Base-by-base conservation (phyloP, 2,113 vertebrate genomes). In the Triplophysa rosa region DNA sequence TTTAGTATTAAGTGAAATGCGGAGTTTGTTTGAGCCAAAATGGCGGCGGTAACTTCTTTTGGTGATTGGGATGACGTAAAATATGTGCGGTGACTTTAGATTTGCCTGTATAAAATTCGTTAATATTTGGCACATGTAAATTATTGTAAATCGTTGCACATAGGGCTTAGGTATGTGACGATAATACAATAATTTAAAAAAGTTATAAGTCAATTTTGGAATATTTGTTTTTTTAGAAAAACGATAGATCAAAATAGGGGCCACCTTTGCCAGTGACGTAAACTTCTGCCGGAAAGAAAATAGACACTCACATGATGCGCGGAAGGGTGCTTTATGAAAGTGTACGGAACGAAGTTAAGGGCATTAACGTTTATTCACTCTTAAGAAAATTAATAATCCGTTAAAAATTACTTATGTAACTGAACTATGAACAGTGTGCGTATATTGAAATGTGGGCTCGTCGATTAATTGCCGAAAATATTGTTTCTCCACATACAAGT, bases 1-100 rank as follows among this genome's bases (percentile, higher is more conserved):
- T 33, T 52, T 63, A 37, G 4, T 73, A 62, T 84, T 67, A 84
- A 83, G 83, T 86, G 79, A 83, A 84, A 86, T 82, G 82, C 83
- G 84, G 84, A 92, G 86, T 94, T 91, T 86, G 86, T 92, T 94
- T 91, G 93, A 94, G 93, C 93, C 93, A 94, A 93, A 94, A 93
- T 94, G 93, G 93, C 91, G 91, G 62, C 81, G 62, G 1, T 40
- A 47, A 17, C 42, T 75, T 84, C 66, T 66, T 47, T 33, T 33
- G 78, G 69, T 58, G 64, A 40, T 16, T 33, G 21, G 1, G 4
- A 23, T 87, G 86, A 90, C 89, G 88, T 79, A 40, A 12, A 8
- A 29, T 66, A 12, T 84, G 45, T 61, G 71, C 4, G 11, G 29
- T 23, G 87, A 23, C 84, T 62, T 3, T 8, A 11, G 4, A 45